Conservation (phyloP, 92 coral and sea anemone species). For the Virgularia gustaviana region DNA sequence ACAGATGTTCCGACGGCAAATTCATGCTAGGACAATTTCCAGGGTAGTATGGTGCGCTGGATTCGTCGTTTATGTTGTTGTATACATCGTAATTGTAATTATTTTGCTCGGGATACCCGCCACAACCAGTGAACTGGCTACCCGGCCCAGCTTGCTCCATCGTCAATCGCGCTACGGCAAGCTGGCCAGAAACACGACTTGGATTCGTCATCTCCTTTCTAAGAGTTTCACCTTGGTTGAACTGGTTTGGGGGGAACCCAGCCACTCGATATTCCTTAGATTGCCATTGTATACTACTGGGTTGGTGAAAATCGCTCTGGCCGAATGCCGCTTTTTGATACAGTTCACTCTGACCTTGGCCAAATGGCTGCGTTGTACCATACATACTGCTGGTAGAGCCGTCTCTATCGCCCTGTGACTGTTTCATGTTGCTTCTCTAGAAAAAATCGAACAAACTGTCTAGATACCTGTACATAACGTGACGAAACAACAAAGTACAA, state of each 20-base stretch:
- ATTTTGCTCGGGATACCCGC: constrained; percentile 3
- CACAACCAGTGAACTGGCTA: background rate
- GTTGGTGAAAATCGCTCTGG: constrained; percentile 1
- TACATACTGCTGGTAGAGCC: background rate
- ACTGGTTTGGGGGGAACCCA: background rate
- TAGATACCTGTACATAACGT: constrained; percentile 20
- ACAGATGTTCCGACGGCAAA: constrained; percentile 22
- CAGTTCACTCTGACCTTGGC: constrained; percentile 5
- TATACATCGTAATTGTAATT: constrained; percentile 16
- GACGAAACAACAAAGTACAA: constrained; percentile 17
- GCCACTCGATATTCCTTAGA: background rate
- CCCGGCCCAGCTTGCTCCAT: background rate
- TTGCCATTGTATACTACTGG: constrained; percentile 26
- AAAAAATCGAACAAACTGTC: background rate
- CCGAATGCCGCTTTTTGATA: constrained; percentile 15
- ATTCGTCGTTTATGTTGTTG: constrained; percentile 12
- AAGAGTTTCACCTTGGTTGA: background rate
- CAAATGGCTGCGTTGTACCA: constrained; percentile 11
- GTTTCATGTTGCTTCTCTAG: constrained; percentile 12
- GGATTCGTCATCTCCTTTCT: background rate
- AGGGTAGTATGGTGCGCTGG: background rate
- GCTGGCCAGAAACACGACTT: background rate
- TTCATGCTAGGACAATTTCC: background rate
- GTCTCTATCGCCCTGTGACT: background rate
- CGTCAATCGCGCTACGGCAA: background rate